Percentiles rank a stretch among this genome's conserved stretches.
phyloP scores from a whole-genome alignment of 2,113 vertebrate genomes.

The Oncorhynchus gorbuscha region DNA sequence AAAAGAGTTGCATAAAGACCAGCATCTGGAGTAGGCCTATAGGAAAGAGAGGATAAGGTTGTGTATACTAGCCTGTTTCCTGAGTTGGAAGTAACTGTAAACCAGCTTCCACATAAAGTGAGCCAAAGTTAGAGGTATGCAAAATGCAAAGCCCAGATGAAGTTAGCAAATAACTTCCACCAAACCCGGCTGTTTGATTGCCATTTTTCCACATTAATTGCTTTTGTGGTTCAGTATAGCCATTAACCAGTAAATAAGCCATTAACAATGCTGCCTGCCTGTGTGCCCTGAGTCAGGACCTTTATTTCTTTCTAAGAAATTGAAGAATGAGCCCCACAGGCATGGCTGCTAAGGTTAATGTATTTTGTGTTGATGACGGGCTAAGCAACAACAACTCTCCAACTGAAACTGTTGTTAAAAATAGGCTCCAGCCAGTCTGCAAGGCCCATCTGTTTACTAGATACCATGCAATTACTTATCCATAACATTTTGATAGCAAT shows the following conservation, averaged over 20 bases:
- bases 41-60: too few relatives aligned
- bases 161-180: too few relatives aligned
- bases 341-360: slow-evolving; percentile 72
- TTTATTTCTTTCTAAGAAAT: slow-evolving; percentile 74
- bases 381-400: slow-evolving; percentile 31
- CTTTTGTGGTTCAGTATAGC: slow-evolving; percentile 69
- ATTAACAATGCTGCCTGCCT: slow-evolving; percentile 72
- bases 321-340: slow-evolving; percentile 66
- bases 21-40: slow-evolving; percentile 38
- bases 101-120: too few relatives aligned
- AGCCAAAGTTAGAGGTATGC: too few relatives aligned
- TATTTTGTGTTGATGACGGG: slow-evolving; percentile 65
- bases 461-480: slow-evolving; percentile 36
- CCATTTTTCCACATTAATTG: slow-evolving; percentile 74
- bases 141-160: too few relatives aligned
- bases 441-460: slow-evolving; percentile 36
- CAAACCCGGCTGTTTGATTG: slow-evolving; percentile 5
- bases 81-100: too few relatives aligned
- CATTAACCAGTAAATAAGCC: slow-evolving; percentile 77
- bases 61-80: too few relatives aligned
- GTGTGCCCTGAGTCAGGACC: slow-evolving; percentile 64
- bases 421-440: neutral
- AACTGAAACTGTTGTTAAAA: slow-evolving; percentile 13
- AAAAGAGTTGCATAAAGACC: neutral
- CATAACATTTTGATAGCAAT: slow-evolving; percentile 6